Evolutionary conservation across 2,797 vertebrate species (phyloP), one percentile per base, ranked within the genome.

Genomic region (Alectoris magna): DNA sequence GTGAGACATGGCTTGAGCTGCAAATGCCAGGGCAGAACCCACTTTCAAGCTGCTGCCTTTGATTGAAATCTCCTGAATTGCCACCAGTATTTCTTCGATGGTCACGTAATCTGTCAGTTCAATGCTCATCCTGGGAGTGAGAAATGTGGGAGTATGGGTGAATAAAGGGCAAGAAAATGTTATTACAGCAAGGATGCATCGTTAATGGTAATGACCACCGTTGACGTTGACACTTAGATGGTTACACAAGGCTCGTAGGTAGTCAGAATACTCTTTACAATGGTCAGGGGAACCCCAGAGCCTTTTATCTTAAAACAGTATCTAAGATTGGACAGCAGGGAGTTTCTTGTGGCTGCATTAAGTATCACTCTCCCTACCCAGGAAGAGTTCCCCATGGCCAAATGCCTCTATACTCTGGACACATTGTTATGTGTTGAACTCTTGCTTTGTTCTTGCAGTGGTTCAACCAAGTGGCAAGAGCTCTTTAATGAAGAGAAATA

Each of bases 1-100:
- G 53, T 92, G 98, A 94, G 98, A 98, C 81, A 98, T 97, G 6
- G 96, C 72, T 7, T 97, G 97, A 39, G 97, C 97, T 3, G 98
- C 97, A 91, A 98, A 99, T 2, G 83, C 96, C 62, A 99, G 97
- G 63, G 98, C 98, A 43, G 97, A 93, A 3, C 98, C 98, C 1
- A 88, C 98, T 53, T 95, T 98, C 84, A 98, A 98, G 96, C 95
- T 97, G 60, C 98, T 96, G 3, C 98, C 98, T 55, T 98, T 94
- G 41, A 96, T 97, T 6, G 96, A 97, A 44, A 99, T 96, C 63
- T 97, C 97, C 93, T 96, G 97, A 87, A 98, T 60, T 13, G 98
- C 98, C 78, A 96, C 96, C 77, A 98, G 95, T 41, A 96, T 97
- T 64, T 98, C 98, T 34, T 97, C 90, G 7, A 97, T 49, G 29